Percentiles rank a stretch among this genome's conserved stretches.
phyloP scores from a whole-genome alignment of 1,140 invertebrate genomes.

The Anastatus disparis region DNA sequence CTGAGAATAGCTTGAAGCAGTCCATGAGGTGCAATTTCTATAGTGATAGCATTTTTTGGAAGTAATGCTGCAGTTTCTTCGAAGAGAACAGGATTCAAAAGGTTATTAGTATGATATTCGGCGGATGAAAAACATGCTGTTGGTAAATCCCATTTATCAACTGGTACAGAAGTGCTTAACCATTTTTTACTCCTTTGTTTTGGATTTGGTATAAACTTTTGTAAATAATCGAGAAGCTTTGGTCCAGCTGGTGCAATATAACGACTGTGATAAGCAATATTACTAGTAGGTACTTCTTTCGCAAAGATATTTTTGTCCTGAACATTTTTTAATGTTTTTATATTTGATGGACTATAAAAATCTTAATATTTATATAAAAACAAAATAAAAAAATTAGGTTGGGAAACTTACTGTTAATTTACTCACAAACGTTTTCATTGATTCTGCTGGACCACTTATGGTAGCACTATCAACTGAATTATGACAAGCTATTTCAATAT shows the following conservation, averaged over 20 bases:
- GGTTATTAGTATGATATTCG: no score
- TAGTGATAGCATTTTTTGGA: no score
- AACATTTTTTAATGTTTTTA: no score
- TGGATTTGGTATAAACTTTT: conserved; percentile 71
- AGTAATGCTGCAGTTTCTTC: conserved; percentile 80
- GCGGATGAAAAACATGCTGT: conserved; percentile 78
- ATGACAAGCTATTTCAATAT: conserved; percentile 77
- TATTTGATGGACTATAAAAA: no score
- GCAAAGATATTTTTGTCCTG: conserved; percentile 78
- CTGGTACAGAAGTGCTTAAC: no score
- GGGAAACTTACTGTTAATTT: conserved; percentile 65
- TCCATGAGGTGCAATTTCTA: conserved; percentile 79
- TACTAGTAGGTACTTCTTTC: conserved; percentile 79
- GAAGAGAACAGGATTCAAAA: conserved; percentile 85
- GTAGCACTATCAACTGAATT: no score
- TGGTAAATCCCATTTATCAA: no score
- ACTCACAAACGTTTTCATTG: conserved; percentile 59
- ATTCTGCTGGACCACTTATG: conserved; percentile 75
- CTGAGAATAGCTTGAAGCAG: conserved; percentile 65
- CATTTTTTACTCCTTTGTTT: conserved; percentile 77
- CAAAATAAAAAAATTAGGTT: no score
- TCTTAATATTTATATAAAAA: no score
- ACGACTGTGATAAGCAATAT: conserved; percentile 75
- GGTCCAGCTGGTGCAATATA: conserved; percentile 70
- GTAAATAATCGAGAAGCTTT: conserved; percentile 75